Evolutionary conservation across 1,140 invertebrate species (phyloP).

Genomic region (Drosophila tristis): DNA sequence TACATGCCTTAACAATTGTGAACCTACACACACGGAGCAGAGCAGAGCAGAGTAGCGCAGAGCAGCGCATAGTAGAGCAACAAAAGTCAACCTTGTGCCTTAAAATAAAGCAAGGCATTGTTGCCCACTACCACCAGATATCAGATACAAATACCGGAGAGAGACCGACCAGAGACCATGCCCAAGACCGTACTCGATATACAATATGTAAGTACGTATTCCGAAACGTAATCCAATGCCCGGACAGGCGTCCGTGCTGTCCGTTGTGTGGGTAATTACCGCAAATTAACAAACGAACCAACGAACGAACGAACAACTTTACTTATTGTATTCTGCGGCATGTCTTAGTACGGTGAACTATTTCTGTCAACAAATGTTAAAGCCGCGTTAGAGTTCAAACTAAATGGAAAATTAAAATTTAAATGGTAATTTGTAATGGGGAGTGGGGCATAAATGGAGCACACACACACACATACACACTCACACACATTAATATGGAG

Average conservation of each 20-base stretch:
- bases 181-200: slow-evolving; percentile 47
- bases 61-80: slow-evolving; percentile 9
- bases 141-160: slow-evolving; percentile 3
- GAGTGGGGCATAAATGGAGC: slow-evolving; percentile 43
- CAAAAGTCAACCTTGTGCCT: slow-evolving; percentile 77
- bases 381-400: slow-evolving; percentile 65
- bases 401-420: slow-evolving; percentile 5
- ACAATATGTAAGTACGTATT: slow-evolving; percentile 19
- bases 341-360: slow-evolving; percentile 66
- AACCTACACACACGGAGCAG: slow-evolving; percentile 63
- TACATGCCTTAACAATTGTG: slow-evolving; percentile 64
- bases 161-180: background rate
- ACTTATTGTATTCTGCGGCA: slow-evolving; percentile 29
- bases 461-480: slow-evolving; percentile 13
- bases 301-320: slow-evolving; percentile 9
- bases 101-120: slow-evolving; percentile 79
- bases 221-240: slow-evolving; percentile 20
- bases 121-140: slow-evolving; percentile 41
- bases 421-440: background rate
- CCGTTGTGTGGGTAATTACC: slow-evolving; percentile 57
- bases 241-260: slow-evolving; percentile 1
- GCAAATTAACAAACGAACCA: slow-evolving; percentile 68
- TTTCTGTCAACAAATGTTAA: slow-evolving; percentile 58
- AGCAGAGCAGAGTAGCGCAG: slow-evolving; percentile 3
- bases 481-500: slow-evolving; percentile 19